Base-by-base conservation (phyloP, 2,888 invertebrate species). In the Orthosia gracilis region DNA sequence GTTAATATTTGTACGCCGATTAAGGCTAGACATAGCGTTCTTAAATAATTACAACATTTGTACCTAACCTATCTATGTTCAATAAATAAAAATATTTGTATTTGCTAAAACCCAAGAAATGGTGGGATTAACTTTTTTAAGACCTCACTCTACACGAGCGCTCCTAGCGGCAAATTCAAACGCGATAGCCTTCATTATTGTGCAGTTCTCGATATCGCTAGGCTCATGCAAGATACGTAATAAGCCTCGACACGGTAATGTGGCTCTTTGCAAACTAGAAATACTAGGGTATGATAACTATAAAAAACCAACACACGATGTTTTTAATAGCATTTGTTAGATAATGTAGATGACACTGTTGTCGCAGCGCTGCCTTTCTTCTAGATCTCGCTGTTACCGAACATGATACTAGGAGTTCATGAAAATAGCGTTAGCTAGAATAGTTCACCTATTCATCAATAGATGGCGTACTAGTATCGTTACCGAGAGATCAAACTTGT, bases 271-370 rank as follows among this genome's bases (percentile, higher is more conserved):
- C 59, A 55, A 54, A 49, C 54, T 45, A 11, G 18, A 61, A 21
- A 17, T 76, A 83, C 78, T 61, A 85, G 78, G 85, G 13, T n/a
- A n/a, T 11, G 67, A 85, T 73, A 83, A 26, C 5, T 45, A 0
- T 13, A 47, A 61, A 40, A 17, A 45, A 45, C 21, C 9, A 40
- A 1, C 13, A 40, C 15, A 21, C 12, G 18, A 59, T 59, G 2
- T 52, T 54, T 2, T 9, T 49, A 62, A 15, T 59, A 23, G 4
- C 17, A 9, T n/a, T 31, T 9, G 18, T 11, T 23, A 15, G 3
- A 2, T 31, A 61, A 11, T 40, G 0, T 31, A 73, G 57, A n/a
- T 73, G 65, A 47, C 68, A 45, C 23, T 65, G 26, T 12, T 9
- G 21, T 4, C 58, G 31, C 45, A 17, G 9, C n/a, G 17, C 1